Evolutionary conservation across 2,888 invertebrate genomes (phyloP).

Genomic region (Lasioglossum oenotherae): DNA sequence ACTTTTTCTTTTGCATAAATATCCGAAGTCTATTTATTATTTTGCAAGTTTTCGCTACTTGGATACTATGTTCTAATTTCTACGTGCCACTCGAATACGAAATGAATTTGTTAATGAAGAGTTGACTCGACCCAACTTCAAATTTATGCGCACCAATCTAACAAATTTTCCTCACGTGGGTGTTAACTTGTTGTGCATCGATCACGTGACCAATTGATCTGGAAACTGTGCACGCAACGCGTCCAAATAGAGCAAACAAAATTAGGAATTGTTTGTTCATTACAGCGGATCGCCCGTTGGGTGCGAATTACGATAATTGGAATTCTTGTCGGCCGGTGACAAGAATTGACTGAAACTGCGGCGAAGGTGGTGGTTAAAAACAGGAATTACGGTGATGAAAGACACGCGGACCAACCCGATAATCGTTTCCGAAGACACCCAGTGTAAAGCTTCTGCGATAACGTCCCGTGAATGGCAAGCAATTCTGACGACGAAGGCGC

Average conservation of each 20-base stretch:
- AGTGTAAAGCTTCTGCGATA: constrained; percentile 18
- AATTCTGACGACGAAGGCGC: constrained; percentile 34
- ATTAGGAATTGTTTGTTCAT: constrained; percentile 16
- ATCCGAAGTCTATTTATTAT: too few species aligned
- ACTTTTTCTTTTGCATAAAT: too few species aligned
- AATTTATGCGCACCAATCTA: too few species aligned
- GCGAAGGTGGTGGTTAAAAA: neutral
- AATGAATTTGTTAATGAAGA: too few species aligned
- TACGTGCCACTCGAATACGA: too few species aligned
- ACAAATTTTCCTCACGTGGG: too few species aligned
- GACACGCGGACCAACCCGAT: constrained; percentile 17
- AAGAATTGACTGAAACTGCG: neutral
- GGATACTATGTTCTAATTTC: too few species aligned
- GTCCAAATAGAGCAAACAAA: neutral
- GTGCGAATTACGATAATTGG: neutral
- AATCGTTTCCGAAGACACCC: constrained; percentile 18
- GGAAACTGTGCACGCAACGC: neutral
- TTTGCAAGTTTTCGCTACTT: too few species aligned
- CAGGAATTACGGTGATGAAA: constrained; percentile 31
- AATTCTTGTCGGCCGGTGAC: neutral
- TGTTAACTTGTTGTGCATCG: too few species aligned
- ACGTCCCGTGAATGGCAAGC: constrained; percentile 44
- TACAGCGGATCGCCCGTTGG: neutral
- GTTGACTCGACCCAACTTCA: too few species aligned
- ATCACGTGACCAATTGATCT: neutral